A percentile compares a stretch with the other conserved stretches of the same genome.
Conservation (phyloP, 2,888 invertebrate genomes). For the Sphinx pinastri region DNA sequence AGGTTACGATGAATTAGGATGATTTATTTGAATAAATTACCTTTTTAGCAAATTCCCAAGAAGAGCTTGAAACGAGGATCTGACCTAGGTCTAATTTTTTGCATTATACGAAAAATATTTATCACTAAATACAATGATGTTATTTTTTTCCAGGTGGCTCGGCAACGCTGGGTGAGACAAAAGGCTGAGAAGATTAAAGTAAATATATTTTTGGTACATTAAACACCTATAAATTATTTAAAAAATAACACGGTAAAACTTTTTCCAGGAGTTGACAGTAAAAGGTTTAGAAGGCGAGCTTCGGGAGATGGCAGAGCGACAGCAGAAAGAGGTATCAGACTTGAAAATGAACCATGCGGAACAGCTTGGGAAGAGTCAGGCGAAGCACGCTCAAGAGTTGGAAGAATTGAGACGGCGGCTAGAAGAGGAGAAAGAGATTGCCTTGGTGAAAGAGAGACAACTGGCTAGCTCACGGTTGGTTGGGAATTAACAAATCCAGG, state of each 20-base stretch:
- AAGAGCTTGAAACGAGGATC: no score
- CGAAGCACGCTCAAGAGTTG: slow-evolving; percentile 70
- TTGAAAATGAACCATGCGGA: slow-evolving; percentile 75
- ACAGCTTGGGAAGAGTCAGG: slow-evolving; percentile 66
- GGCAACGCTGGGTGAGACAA: slow-evolving; percentile 91
- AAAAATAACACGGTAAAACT: background rate
- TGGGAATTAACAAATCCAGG: background rate
- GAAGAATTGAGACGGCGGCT: slow-evolving; percentile 83
- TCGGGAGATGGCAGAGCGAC: slow-evolving; percentile 89
- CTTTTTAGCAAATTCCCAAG: no score
- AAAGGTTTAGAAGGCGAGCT: slow-evolving; percentile 94
- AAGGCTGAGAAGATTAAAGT: slow-evolving; percentile 95
- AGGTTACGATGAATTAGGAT: slow-evolving; percentile 59
- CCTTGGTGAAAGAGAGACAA: slow-evolving; percentile 74
- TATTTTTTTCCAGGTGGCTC: slow-evolving; percentile 64
- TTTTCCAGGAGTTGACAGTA: slow-evolving; percentile 88
- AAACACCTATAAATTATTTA: no score
- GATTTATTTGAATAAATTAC: no score
- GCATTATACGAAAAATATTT: no score
- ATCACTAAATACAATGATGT: slow-evolving; percentile 1
- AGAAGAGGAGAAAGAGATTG: slow-evolving; percentile 71
- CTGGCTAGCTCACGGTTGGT: slow-evolving; percentile 70
- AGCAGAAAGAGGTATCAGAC: slow-evolving; percentile 86
- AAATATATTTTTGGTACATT: slow-evolving; percentile 25
- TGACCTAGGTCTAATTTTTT: no score